Evolutionary conservation across 2,113 vertebrate genomes (phyloP).

Genomic region (Andinoacara biseriatus): DNA sequence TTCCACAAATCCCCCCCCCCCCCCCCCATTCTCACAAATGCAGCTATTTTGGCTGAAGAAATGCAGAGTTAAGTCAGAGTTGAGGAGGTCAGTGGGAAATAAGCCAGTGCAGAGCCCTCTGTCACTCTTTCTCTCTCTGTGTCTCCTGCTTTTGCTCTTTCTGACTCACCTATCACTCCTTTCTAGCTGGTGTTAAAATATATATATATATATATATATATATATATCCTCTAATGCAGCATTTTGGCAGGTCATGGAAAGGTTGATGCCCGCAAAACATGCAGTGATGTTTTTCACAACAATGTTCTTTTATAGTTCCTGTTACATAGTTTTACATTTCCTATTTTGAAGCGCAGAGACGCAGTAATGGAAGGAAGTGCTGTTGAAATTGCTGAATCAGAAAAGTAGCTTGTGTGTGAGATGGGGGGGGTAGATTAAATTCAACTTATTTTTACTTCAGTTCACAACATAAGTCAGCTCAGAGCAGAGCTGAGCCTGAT

Average conservation of each 20-base stretch:
- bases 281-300: neutral
- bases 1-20: too few relatives aligned
- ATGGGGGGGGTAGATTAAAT: neutral
- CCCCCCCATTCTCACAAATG: neutral
- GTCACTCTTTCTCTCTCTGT: neutral
- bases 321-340: neutral
- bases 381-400: neutral
- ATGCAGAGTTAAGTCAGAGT: too few relatives aligned
- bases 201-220: too few relatives aligned
- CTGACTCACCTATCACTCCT: neutral
- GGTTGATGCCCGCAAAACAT: neutral
- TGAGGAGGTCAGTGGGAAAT: neutral
- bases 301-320: neutral
- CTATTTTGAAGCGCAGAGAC: neutral
- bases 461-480: neutral
- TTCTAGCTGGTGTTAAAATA: neutral
- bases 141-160: neutral
- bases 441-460: rapidly evolving
- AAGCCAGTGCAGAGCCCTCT: neutral
- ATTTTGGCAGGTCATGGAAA: neutral
- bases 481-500: neutral
- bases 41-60: neutral
- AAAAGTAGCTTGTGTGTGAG: neutral
- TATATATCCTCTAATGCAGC: neutral
- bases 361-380: neutral